Conservation (phyloP, 1,140 invertebrate species). For the Polypedilum vanderplanki region DNA sequence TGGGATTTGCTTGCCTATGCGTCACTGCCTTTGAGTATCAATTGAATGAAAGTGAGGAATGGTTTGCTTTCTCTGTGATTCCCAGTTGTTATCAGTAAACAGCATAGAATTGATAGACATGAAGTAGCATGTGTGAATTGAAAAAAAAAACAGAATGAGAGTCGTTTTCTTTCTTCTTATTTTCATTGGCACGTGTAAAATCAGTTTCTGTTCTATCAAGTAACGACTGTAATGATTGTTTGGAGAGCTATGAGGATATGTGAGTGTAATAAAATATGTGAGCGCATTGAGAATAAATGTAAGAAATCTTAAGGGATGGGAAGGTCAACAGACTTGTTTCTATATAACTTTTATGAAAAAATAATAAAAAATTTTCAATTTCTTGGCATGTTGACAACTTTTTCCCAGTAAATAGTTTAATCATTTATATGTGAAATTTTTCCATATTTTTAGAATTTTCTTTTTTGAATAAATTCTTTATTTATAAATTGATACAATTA, state of each 20-base stretch:
- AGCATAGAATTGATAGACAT: constrained; percentile 5
- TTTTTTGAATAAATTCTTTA: no score
- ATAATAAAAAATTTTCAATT: background rate
- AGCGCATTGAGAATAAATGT: no score
- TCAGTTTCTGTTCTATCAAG: background rate
- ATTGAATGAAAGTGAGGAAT: background rate
- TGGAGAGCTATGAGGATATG: background rate
- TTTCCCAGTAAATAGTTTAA: background rate
- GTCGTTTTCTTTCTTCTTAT: background rate
- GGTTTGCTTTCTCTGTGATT: background rate
- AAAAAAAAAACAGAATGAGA: background rate
- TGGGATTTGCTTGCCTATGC: constrained; percentile 1
- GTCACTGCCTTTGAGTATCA: background rate
- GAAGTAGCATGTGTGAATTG: background rate
- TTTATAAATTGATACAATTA: no score
- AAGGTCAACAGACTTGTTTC: background rate
- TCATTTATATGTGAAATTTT: no score
- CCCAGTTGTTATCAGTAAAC: background rate
- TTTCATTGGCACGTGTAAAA: background rate
- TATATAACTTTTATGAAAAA: background rate
- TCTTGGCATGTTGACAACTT: constrained; percentile 1
- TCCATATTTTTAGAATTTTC: no score
- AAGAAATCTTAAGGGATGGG: background rate
- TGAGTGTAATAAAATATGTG: background rate
- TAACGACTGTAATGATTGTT: background rate